Conservation (phyloP, 1,140 invertebrate genomes). For the Orchestia grillus region DNA sequence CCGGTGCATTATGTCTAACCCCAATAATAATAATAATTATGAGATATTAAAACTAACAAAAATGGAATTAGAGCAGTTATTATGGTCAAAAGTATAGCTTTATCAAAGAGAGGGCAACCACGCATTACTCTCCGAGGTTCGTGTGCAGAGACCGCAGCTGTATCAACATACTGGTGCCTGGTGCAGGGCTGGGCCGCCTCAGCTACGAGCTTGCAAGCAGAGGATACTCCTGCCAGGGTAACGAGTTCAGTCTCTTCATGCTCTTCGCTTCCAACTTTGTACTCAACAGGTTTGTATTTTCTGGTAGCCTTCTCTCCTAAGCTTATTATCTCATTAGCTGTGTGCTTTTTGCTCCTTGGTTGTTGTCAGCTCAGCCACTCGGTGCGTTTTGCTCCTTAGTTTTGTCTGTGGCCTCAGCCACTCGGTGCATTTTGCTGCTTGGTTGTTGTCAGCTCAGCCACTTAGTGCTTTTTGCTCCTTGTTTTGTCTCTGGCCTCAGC, state of each 20-base stretch:
- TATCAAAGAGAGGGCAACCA: neutral
- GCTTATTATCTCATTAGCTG: neutral
- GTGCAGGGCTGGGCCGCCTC: slow-evolving; percentile 92
- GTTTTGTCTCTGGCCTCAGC: too few relatives aligned
- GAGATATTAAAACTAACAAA: too few relatives aligned
- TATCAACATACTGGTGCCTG: slow-evolving; percentile 90
- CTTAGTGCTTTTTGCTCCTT: too few relatives aligned
- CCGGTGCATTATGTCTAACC: too few relatives aligned
- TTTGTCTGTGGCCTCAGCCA: neutral
- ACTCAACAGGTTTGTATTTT: slow-evolving; percentile 81
- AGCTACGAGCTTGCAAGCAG: slow-evolving; percentile 91
- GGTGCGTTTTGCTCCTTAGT: neutral
- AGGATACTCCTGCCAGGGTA: slow-evolving; percentile 94
- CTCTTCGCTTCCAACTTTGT: slow-evolving; percentile 96
- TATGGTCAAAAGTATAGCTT: too few relatives aligned
- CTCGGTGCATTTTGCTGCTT: neutral
- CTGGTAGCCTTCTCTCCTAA: too few relatives aligned
- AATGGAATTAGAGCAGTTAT: too few relatives aligned
- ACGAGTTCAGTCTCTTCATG: slow-evolving; percentile 98
- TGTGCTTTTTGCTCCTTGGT: neutral
- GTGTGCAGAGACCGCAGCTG: slow-evolving; percentile 69
- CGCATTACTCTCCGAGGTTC: neutral
- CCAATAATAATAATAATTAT: too few relatives aligned
- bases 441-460: too few relatives aligned
- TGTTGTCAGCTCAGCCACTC: too few relatives aligned